Evolutionary conservation across 2,797 vertebrate genomes (phyloP), one percentile per base, ranked within the genome.

Genomic region (Eupleurogrammus muticus): DNA sequence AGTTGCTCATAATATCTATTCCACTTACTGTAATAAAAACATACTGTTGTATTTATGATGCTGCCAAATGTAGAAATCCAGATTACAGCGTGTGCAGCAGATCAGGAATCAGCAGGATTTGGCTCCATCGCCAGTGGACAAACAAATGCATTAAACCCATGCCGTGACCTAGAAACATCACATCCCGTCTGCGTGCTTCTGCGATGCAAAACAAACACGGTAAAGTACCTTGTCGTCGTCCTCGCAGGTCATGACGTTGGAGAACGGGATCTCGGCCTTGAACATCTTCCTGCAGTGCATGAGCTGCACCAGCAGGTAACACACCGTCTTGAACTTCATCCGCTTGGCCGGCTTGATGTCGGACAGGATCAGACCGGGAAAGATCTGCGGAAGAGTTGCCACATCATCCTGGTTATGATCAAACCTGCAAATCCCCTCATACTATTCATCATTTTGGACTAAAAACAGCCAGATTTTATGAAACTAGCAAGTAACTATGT

Each of bases 201-300:
- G 17, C 38, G 58, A 46, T 21, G 38, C 36, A 54, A 32, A n/a
- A 16, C 42, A 57, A 12, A 47, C 42, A 8, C 1, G 2, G 5
- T 5, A 14, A 14, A 56, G 9, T 17, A 5, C 97, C 96, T 99
- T 99, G 91, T 99, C 97, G 0, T 97, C 97, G 11, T 99, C 97
- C 82, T 98, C 97, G 0, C 97, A 99, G 0, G 95, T 98, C 97
- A 99, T 97, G 88, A 97, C 97, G 0, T 97, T 99, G 87, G 97
- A 99, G 90, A 99, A 99, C 23, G 97, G 97, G 79, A 99, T 99
- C 90, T 98, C 97, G 0, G 97, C 97, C 91, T 97, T 98, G 90
- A 99, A 98, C 97, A 98, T 98, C 90, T 97, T 98, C 66, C 97
- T 93, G 69, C 97, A 99, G 85, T 99, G 97, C 97, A 98, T 98